phyloP scores from a whole-genome alignment of 1,140 invertebrate genomes.

The Cyclargus thomasi region DNA sequence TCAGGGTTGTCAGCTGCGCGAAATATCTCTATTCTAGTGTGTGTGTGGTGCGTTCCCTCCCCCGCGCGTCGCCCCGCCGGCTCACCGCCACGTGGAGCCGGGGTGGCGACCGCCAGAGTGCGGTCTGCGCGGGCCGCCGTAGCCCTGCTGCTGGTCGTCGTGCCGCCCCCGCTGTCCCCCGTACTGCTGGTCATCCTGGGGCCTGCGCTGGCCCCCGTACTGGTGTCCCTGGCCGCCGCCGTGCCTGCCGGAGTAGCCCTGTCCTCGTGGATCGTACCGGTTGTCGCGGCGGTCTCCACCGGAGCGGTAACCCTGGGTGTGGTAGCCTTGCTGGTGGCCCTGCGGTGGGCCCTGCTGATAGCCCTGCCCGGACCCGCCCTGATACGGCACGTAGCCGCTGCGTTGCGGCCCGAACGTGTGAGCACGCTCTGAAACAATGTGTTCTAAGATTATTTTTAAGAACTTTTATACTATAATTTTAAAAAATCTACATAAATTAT shows the following conservation, averaged over 20 bases:
- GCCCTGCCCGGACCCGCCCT: constrained; percentile 27
- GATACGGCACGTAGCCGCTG: constrained; percentile 47
- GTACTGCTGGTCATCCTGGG: constrained; percentile 24
- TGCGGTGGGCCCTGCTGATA: constrained; percentile 29
- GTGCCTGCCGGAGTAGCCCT: constrained; percentile 16
- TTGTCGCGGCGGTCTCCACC: neutral
- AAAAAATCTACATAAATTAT: neutral
- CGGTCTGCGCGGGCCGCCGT: constrained; percentile 22
- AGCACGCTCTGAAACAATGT: constrained; percentile 53
- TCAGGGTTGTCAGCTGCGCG: too few species aligned
- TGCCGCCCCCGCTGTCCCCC: constrained; percentile 25
- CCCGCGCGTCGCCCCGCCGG: too few species aligned
- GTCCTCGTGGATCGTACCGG: neutral
- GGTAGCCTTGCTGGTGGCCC: constrained; percentile 20
- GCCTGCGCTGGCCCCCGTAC: constrained; percentile 27
- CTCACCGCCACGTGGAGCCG: constrained; percentile 38
- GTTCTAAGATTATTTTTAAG: constrained; percentile 10
- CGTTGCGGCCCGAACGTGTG: constrained; percentile 52
- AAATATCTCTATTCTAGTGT: too few species aligned
- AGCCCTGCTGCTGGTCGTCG: constrained; percentile 25
- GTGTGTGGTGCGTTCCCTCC: too few species aligned
- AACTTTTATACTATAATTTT: too few species aligned
- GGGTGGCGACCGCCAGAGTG: constrained; percentile 25
- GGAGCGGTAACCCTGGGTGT: constrained; percentile 15
- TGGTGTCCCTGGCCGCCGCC: constrained; percentile 18